A percentile compares a stretch with the other conserved stretches of the same genome.
Evolutionary conservation across 2,797 vertebrate genomes (phyloP).

Genomic region (Gastrophryne carolinensis): DNA sequence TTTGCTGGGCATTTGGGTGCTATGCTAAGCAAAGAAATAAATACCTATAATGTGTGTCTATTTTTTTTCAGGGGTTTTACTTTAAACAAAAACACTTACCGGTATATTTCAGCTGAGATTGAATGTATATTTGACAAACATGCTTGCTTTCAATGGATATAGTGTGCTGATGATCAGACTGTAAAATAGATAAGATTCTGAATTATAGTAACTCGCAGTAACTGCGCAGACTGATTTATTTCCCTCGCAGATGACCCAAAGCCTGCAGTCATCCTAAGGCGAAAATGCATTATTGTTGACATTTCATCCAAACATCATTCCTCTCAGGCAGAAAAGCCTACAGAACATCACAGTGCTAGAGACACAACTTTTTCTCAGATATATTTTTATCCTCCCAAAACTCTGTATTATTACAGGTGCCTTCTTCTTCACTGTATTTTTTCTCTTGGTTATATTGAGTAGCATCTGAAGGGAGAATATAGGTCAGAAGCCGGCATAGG

Average conservation of each 20-base stretch:
- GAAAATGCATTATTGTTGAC: background rate
- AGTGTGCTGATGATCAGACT: no score
- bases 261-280: background rate
- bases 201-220: no score
- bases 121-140: no score
- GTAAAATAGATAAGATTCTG: no score
- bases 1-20: no score
- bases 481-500: constrained; percentile 18
- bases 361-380: background rate
- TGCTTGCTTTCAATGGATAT: no score
- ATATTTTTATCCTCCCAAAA: constrained; percentile 5
- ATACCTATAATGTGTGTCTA: no score
- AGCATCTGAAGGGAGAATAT: constrained; percentile 30
- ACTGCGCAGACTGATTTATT: no score
- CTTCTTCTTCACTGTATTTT: constrained; percentile 2
- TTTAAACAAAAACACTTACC: no score
- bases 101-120: no score
- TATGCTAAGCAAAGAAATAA: no score
- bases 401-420: background rate
- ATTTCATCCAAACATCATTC: background rate
- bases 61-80: no score
- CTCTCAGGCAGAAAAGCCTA: background rate
- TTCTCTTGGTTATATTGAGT: constrained; percentile 8
- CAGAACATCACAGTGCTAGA: background rate
- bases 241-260: background rate